Evolutionary conservation across 1,140 invertebrate species (phyloP).

Genomic region (Cydia amplana): DNA sequence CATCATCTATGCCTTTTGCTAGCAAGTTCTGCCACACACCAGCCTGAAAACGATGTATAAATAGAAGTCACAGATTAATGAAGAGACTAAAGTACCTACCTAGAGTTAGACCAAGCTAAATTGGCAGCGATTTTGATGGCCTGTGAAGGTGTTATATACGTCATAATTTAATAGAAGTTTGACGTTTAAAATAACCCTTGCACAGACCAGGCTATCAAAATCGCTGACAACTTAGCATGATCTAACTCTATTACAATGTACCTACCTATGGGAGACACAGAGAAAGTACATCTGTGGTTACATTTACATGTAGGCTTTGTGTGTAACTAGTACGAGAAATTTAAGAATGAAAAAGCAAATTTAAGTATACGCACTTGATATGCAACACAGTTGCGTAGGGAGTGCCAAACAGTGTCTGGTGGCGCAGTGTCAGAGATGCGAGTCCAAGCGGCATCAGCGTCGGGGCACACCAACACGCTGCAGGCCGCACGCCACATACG

Average conservation of each 20-base stretch:
- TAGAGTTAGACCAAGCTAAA: too few relatives aligned
- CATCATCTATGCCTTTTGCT: conserved; percentile 65
- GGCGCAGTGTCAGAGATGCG: conserved; percentile 57
- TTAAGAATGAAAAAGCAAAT: background rate
- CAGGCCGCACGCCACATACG: conserved; percentile 68
- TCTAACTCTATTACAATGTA: too few relatives aligned
- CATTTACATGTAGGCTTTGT: too few relatives aligned
- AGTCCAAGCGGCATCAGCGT: conserved; percentile 60
- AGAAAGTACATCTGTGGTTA: too few relatives aligned
- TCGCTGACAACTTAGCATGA: too few relatives aligned
- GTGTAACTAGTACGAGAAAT: too few relatives aligned
- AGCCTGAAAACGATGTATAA: conserved; percentile 46
- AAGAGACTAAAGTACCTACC: background rate
- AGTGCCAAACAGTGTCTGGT: conserved; percentile 64
- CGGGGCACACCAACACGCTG: conserved; percentile 54
- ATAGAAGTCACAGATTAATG: background rate
- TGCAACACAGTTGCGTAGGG: conserved; percentile 64
- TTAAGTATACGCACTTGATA: conserved; percentile 60
- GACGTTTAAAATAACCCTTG: too few relatives aligned
- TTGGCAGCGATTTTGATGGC: too few relatives aligned
- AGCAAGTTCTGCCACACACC: conserved; percentile 68
- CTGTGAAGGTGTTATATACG: too few relatives aligned
- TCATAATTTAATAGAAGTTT: too few relatives aligned
- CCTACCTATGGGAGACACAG: too few relatives aligned
- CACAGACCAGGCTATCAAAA: too few relatives aligned